These are phyloP conservation scores for Eudyptes chrysolophus DNA, from an alignment of 2,113 vertebrate genomes.

Conservation along the genomic window DNA sequence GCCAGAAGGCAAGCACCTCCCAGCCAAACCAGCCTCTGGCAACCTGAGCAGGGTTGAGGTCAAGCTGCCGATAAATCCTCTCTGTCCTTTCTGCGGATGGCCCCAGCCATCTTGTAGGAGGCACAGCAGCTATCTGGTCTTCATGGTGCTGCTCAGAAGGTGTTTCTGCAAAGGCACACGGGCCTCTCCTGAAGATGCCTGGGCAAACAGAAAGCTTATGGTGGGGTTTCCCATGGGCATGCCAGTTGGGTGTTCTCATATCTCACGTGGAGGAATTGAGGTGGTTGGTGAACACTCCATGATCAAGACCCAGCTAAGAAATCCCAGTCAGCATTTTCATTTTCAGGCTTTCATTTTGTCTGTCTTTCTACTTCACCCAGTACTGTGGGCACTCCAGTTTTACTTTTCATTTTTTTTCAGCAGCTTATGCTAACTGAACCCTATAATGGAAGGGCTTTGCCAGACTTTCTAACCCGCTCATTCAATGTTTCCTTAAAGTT, in stretches of 20 bases:
- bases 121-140: not conserved
- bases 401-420: not conserved
- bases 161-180: not conserved
- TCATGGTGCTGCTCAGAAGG: not conserved
- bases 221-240: not conserved
- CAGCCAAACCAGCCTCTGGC: not conserved
- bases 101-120: not conserved
- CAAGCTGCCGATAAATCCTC: not conserved
- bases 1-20: not conserved
- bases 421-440: not conserved
- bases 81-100: not conserved
- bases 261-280: not conserved
- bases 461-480: not conserved
- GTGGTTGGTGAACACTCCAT: not conserved
- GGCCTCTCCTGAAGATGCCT: not conserved
- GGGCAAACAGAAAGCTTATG: not conserved
- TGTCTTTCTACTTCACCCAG: not conserved
- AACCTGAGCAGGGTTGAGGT: not conserved
- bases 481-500: not conserved
- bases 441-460: not conserved
- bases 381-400: not conserved
- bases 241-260: not conserved
- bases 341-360: not conserved
- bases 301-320: not conserved
- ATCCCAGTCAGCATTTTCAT: not conserved